A percentile compares a stretch with the other conserved stretches of the same genome.
Evolutionary conservation across 1,140 invertebrate species (phyloP).

Genomic region (Sarcophaga peregrina): DNA sequence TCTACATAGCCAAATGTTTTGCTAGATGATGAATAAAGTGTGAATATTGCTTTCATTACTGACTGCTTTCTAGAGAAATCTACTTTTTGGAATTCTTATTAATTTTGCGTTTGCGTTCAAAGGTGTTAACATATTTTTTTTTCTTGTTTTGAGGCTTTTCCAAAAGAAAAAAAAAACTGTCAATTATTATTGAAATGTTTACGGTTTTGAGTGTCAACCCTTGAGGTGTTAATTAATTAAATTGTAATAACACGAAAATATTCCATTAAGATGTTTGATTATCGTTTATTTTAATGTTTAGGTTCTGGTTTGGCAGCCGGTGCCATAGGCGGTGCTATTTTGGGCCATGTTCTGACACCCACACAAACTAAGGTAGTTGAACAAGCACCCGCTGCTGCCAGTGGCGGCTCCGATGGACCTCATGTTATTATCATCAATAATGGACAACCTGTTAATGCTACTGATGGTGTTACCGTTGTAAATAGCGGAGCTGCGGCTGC

Average conservation of each 20-base stretch:
- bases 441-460: constrained; percentile 53
- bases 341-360: constrained; percentile 60
- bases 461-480: constrained; percentile 60
- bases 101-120: too few relatives aligned
- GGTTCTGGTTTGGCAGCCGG: constrained; percentile 60
- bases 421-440: constrained; percentile 65
- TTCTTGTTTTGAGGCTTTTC: too few relatives aligned
- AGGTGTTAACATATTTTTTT: too few relatives aligned
- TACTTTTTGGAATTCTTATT: too few relatives aligned
- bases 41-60: too few relatives aligned
- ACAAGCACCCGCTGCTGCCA: constrained; percentile 50
- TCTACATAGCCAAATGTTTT: too few relatives aligned
- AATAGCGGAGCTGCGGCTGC: constrained; percentile 50
- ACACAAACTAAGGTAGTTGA: constrained; percentile 49
- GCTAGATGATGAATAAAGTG: too few relatives aligned
- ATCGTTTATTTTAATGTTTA: constrained; percentile 42
- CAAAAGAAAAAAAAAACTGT: too few relatives aligned
- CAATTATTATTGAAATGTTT: background rate
- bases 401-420: constrained; percentile 48
- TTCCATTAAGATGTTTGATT: background rate
- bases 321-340: constrained; percentile 58
- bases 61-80: too few relatives aligned
- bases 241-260: too few relatives aligned
- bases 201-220: too few relatives aligned
- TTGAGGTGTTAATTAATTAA: too few relatives aligned